These are phyloP conservation scores for Cebidichthys violaceus DNA, from an alignment of 2,113 vertebrate species.

Conservation along the genomic window DNA sequence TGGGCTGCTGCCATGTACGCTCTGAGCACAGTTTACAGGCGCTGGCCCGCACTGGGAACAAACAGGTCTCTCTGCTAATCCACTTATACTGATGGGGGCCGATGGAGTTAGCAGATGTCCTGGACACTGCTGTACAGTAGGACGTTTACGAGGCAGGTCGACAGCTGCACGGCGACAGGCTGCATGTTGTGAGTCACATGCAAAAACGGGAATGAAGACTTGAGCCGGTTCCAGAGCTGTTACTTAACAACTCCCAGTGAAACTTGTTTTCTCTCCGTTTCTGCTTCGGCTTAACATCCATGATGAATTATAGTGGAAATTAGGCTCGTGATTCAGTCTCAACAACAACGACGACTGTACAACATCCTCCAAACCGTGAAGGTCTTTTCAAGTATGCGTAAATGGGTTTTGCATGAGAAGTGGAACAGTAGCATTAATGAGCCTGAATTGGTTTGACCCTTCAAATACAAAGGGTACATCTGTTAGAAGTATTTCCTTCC, in stretches of 20 bases:
- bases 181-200: constrained; percentile 26
- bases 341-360: constrained; percentile 4
- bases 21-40: constrained; percentile 43
- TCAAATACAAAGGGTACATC: background rate
- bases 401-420: background rate
- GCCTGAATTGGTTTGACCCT: constrained; percentile 11
- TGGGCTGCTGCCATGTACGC: constrained; percentile 37
- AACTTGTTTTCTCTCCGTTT: constrained; percentile 47
- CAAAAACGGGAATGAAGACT: constrained; percentile 48
- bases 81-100: constrained; percentile 59
- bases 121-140: constrained; percentile 56
- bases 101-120: constrained; percentile 71
- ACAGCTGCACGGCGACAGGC: constrained; percentile 59
- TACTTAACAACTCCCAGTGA: constrained; percentile 58
- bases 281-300: constrained; percentile 2
- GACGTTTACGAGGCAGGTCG: constrained; percentile 46
- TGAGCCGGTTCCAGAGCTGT: constrained; percentile 48
- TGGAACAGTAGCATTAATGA: constrained; percentile 3
- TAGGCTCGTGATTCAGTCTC: constrained; percentile 2
- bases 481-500: background rate
- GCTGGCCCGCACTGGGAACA: constrained; percentile 45
- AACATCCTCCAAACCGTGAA: background rate
- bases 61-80: constrained; percentile 66
- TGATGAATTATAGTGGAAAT: constrained; percentile 17
- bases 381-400: background rate